Evolutionary conservation across 2,113 vertebrate species (phyloP).

Genomic region (Apus apus): DNA sequence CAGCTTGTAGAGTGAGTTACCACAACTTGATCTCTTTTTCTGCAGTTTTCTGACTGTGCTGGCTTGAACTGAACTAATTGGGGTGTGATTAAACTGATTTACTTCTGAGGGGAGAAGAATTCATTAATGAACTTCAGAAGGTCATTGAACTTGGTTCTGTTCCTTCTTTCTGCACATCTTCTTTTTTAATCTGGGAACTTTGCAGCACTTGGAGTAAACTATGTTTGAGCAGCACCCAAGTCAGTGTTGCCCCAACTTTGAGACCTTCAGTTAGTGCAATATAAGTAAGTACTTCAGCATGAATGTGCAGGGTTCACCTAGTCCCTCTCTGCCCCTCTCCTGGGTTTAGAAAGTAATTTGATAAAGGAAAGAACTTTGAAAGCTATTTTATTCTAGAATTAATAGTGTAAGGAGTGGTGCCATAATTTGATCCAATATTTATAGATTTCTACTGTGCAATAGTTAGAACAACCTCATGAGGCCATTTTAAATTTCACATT

Average conservation of each 20-base stretch:
- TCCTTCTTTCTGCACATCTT: background rate
- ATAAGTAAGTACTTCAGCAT: background rate
- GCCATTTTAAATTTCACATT: background rate
- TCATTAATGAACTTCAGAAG: background rate
- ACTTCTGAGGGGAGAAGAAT: background rate
- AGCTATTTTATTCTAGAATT: slow-evolving; percentile 12
- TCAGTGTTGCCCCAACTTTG: background rate
- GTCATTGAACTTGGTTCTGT: background rate
- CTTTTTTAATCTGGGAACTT: background rate
- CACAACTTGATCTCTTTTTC: background rate
- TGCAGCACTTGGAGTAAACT: background rate
- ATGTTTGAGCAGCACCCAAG: background rate
- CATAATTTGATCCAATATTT: slow-evolving; percentile 33
- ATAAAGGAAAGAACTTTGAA: background rate
- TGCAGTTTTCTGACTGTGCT: background rate
- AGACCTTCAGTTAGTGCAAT: background rate
- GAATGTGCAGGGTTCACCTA: background rate
- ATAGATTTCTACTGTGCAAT: slow-evolving; percentile 12
- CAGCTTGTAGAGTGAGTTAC: background rate
- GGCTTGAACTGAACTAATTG: slow-evolving; percentile 4
- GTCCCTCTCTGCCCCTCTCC: background rate
- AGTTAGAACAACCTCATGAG: background rate
- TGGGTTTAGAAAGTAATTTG: background rate
- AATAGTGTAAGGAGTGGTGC: background rate
- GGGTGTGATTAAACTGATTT: slow-evolving; percentile 52